Percentiles rank a stretch among this genome's conserved stretches.
phyloP scores from a whole-genome alignment of 2,888 invertebrate genomes.

The Cataglyphis livida region DNA sequence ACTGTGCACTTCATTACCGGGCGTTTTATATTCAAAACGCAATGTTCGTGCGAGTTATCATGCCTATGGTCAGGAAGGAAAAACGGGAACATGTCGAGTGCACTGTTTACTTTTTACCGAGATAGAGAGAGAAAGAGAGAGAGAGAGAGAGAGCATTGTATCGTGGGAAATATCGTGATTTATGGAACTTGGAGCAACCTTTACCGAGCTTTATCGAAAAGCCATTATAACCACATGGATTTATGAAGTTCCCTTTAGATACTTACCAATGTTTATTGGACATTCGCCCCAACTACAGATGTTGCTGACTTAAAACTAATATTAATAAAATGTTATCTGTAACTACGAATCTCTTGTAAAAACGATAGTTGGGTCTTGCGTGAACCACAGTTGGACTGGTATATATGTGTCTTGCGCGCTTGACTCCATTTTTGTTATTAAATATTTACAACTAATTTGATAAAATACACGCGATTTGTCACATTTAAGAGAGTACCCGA shows the following conservation, averaged over 20 bases:
- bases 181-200: constrained; percentile 58
- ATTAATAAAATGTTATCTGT: constrained; percentile 44
- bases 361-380: constrained; percentile 19
- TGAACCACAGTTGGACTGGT: background rate
- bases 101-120: constrained; percentile 51
- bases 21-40: constrained; percentile 46
- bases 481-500: constrained; percentile 22
- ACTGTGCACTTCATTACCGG: constrained; percentile 46
- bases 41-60: constrained; percentile 50
- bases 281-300: constrained; percentile 22
- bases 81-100: constrained; percentile 37
- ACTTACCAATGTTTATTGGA: constrained; percentile 58
- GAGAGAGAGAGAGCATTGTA: constrained; percentile 42
- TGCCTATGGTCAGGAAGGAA: constrained; percentile 38
- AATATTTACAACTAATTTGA: constrained; percentile 34
- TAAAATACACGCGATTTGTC: constrained; percentile 24
- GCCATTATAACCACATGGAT: constrained; percentile 58
- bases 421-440: constrained; percentile 12
- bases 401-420: constrained; percentile 6
- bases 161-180: constrained; percentile 57
- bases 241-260: constrained; percentile 57
- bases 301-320: constrained; percentile 41
- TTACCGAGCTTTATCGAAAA: constrained; percentile 60
- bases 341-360: constrained; percentile 13
- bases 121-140: constrained; percentile 17